Base-by-base conservation (phyloP, 2,113 vertebrate genomes). In the Nesogale talazaci region DNA sequence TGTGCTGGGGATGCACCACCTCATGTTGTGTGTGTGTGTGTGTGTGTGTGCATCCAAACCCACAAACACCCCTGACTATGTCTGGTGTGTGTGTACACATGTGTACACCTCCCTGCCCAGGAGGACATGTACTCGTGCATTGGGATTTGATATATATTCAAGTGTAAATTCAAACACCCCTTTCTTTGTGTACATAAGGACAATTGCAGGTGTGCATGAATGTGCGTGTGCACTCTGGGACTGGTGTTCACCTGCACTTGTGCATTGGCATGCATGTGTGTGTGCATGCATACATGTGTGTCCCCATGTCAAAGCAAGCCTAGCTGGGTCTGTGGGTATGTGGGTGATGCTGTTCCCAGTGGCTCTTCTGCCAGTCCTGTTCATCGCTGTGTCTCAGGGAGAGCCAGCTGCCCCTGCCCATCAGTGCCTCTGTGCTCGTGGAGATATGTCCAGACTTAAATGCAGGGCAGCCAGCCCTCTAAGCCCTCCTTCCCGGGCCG, bases 401-500 rank as follows among this genome's bases (percentile, higher is more conserved):
- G 42, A 46, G 42, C 42, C 42, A 46, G 42, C 6, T 46, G 42
- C 42, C 42, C 42, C 42, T 6, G 42, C 42, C 42, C 42, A 46
- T 46, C 10, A 10, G 82, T 91, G 76, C 75, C 42, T 82, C 92
- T 78, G 86, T 90, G 74, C 89, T 15, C 31, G 42, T 10, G 42
- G 5, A 10, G 42, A 46, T 46, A 10, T 46, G 10, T 46, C 42
- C 10, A 46, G 42, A 46, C 42, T 46, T 36, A 86, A 85, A 31
- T 80, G 95, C 25, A 1, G 65, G 27, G 14, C 0, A 94, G 94
- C 72, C 76, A 83, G 15, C 57, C 70, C 56, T 86, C 4, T 67
- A 74, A 36, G 76, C 42, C 42, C 86, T 92, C 40, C 90, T 91
- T 93, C 84, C 76, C 94, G 89, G 40, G 57, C 61, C 27, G 34